A percentile compares a stretch with the other conserved stretches of the same genome.
Evolutionary conservation across 2,113 vertebrate genomes (phyloP).

Genomic region (Galbula dea): DNA sequence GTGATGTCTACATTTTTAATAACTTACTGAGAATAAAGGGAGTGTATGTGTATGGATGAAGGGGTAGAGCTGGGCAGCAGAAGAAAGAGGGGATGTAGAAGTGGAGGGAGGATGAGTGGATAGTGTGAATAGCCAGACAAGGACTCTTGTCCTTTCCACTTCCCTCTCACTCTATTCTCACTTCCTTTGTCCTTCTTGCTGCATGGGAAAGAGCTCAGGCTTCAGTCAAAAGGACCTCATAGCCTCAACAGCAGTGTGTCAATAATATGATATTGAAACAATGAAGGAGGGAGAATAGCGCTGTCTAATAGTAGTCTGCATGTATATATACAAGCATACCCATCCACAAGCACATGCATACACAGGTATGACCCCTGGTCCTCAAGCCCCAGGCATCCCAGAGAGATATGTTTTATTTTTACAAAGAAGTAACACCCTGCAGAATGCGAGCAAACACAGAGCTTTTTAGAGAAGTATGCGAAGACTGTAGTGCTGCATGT

Average conservation of each 20-base stretch:
- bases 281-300: rapidly evolving
- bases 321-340: rapidly evolving
- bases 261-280: background rate
- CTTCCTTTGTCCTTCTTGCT: background rate
- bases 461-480: background rate
- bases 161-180: background rate
- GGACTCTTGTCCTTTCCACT: background rate
- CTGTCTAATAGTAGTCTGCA: background rate
- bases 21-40: constrained; percentile 76
- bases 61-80: background rate
- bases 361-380: background rate
- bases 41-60: constrained; percentile 19
- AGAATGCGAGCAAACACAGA: background rate
- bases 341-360: background rate
- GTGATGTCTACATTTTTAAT: constrained; percentile 83
- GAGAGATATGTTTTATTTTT: rapidly evolving
- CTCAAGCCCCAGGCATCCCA: background rate
- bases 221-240: background rate
- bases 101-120: background rate
- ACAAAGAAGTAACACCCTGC: background rate
- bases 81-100: background rate
- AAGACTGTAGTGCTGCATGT: background rate
- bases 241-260: background rate
- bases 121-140: background rate
- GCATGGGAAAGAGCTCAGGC: background rate